Percentiles rank a stretch among this genome's conserved stretches.
These are phyloP conservation scores for Charaxes varanes DNA, from an alignment of 1,140 invertebrate genomes.

Conservation along the genomic window DNA sequence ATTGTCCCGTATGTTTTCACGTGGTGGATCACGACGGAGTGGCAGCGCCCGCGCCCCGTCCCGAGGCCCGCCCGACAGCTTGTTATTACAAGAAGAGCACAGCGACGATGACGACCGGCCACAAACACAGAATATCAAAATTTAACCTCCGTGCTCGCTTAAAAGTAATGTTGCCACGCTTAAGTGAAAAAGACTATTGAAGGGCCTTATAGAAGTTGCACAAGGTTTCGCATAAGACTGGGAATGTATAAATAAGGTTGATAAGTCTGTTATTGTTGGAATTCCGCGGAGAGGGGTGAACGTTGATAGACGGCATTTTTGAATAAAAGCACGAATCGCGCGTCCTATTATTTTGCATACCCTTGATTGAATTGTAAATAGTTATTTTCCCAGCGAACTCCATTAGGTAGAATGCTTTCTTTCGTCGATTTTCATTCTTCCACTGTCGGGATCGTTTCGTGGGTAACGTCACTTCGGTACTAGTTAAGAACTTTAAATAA, in stretches of 20 bases:
- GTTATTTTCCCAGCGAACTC: constrained; percentile 10
- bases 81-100: constrained; percentile 76
- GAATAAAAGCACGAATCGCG: constrained; percentile 5
- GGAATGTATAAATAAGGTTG: constrained; percentile 39
- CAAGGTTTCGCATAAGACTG: constrained; percentile 63
- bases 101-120: constrained; percentile 76
- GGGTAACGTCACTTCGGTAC: background rate
- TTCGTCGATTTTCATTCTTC: constrained; percentile 12
- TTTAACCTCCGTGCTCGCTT: constrained; percentile 24
- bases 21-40: constrained; percentile 80
- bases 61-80: constrained; percentile 66
- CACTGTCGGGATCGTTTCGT: constrained; percentile 6
- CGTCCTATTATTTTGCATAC: too few species aligned
- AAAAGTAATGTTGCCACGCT: constrained; percentile 17
- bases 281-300: constrained; percentile 9
- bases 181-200: constrained; percentile 24
- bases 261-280: constrained; percentile 23
- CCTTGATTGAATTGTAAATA: constrained; percentile 24
- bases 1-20: constrained; percentile 84
- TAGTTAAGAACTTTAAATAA: background rate
- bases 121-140: constrained; percentile 35
- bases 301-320: constrained; percentile 10
- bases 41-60: constrained; percentile 69
- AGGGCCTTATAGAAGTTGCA: constrained; percentile 40
- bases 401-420: constrained; percentile 15